Conservation (phyloP, 2,888 invertebrate genomes). For the Nematopogon swammerdamellus region DNA sequence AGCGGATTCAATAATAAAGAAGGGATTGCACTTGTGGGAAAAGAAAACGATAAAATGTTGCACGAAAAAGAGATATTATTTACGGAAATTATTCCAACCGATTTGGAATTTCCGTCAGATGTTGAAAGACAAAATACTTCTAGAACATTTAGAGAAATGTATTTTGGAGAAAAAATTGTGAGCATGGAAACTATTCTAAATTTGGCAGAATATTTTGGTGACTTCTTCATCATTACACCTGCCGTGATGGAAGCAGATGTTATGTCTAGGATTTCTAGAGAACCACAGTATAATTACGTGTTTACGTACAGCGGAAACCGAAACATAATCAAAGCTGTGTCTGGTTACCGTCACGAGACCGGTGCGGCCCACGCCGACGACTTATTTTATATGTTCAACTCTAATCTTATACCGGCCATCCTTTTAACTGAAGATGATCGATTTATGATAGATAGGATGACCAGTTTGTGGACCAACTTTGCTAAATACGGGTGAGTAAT, state of each 20-base stretch:
- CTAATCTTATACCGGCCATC: background rate
- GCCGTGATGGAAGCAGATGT: background rate
- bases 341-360: background rate
- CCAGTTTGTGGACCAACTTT: background rate
- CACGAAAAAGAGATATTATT: background rate
- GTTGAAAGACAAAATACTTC: slow-evolving; percentile 12
- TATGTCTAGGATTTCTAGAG: background rate
- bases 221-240: background rate
- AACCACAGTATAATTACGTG: background rate
- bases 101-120: background rate
- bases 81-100: slow-evolving; percentile 1
- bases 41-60: background rate
- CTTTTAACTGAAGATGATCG: background rate
- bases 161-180: slow-evolving; percentile 33
- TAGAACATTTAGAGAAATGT: slow-evolving; percentile 22
- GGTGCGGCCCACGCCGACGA: background rate
- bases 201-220: slow-evolving; percentile 11
- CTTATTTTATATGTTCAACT: background rate
- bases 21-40: background rate
- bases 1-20: background rate
- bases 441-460: background rate
- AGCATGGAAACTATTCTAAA: slow-evolving; percentile 28
- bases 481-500: slow-evolving; percentile 1
- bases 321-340: background rate
- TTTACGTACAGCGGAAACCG: background rate